A percentile compares a stretch with the other conserved stretches of the same genome.
Conservation (phyloP, 2,113 vertebrate species). For the Amphiprion ocellaris region DNA sequence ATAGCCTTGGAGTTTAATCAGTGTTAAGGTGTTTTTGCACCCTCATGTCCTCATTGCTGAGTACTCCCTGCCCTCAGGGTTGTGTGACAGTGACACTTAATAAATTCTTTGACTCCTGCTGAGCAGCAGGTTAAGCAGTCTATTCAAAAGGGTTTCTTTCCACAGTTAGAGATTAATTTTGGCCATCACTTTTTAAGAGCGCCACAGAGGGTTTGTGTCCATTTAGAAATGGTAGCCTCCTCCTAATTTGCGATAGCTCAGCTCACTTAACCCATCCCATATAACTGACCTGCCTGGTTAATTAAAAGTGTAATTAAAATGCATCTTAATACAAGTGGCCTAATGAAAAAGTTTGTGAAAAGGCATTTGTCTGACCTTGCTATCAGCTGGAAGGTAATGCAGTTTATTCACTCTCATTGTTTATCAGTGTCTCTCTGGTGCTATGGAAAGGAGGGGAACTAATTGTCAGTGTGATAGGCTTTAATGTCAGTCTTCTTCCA, state of each 20-base stretch:
- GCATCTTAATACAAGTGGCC: slow-evolving; percentile 23
- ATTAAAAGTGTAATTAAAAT: slow-evolving; percentile 71
- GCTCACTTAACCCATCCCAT: slow-evolving; percentile 44
- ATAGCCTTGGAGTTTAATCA: slow-evolving; percentile 33
- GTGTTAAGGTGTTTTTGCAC: neutral
- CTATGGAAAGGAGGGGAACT: neutral
- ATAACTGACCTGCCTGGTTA: slow-evolving; percentile 45
- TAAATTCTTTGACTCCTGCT: slow-evolving; percentile 17
- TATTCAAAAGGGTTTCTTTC: slow-evolving; percentile 3
- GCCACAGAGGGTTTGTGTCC: slow-evolving; percentile 25
- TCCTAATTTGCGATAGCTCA: slow-evolving; percentile 40
- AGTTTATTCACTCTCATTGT: slow-evolving; percentile 27
- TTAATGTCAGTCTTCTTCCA: slow-evolving; percentile 3
- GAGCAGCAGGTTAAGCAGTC: neutral
- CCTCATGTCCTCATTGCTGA: neutral
- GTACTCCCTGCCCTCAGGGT: neutral
- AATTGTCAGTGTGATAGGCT: neutral
- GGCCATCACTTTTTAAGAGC: neutral
- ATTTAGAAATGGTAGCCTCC: slow-evolving; percentile 14
- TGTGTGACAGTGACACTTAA: neutral
- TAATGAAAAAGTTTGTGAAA: slow-evolving; percentile 49
- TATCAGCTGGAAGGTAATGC: slow-evolving; percentile 12
- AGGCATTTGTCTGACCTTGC: slow-evolving; percentile 43
- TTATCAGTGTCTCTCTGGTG: slow-evolving; percentile 18
- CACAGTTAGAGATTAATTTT: slow-evolving; percentile 11